These are phyloP conservation scores for Porites rus DNA, from an alignment of 92 coral and sea anemone genomes.

Conservation along the genomic window DNA sequence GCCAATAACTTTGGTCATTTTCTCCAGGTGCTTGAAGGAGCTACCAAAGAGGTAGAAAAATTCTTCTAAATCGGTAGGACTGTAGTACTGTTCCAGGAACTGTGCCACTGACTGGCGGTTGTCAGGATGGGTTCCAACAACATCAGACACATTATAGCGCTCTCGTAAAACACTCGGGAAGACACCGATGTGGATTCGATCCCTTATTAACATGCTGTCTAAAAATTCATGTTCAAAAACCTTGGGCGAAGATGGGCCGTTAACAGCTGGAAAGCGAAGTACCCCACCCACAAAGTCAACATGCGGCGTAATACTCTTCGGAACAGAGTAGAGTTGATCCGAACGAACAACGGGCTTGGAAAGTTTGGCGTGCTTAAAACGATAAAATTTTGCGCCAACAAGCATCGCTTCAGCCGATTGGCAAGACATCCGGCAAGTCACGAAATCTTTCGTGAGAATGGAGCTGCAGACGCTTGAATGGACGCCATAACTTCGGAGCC, in stretches of 20 bases:
- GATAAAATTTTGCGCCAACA: conserved; percentile 82
- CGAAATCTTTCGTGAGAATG: conserved; percentile 80
- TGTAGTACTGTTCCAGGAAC: conserved; percentile 73
- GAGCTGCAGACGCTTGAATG: conserved; percentile 64
- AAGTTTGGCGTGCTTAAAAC: conserved; percentile 75
- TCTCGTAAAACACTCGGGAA: conserved; percentile 84
- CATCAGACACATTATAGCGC: conserved; percentile 81
- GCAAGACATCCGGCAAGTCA: conserved; percentile 81
- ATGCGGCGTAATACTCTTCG: conserved; percentile 72
- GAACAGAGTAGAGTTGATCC: conserved; percentile 79
- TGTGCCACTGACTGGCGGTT: conserved; percentile 85
- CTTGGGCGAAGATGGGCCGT: conserved; percentile 62
- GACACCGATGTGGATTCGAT: conserved; percentile 81
- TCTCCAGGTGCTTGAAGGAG: conserved; percentile 79
- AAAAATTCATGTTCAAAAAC: neutral
- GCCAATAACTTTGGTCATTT: conserved; percentile 90
- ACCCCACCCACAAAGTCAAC: conserved; percentile 97
- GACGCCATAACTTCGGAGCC: conserved; percentile 75
- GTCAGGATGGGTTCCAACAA: conserved; percentile 80
- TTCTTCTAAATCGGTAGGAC: conserved; percentile 78
- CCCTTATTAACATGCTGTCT: conserved; percentile 2
- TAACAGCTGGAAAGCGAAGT: conserved; percentile 89
- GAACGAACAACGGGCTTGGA: conserved; percentile 81
- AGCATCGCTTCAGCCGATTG: conserved; percentile 80
- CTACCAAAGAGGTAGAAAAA: conserved; percentile 84